These are phyloP conservation scores for Zaprionus ornatus DNA, from an alignment of 1,140 invertebrate species.

Conservation along the genomic window DNA sequence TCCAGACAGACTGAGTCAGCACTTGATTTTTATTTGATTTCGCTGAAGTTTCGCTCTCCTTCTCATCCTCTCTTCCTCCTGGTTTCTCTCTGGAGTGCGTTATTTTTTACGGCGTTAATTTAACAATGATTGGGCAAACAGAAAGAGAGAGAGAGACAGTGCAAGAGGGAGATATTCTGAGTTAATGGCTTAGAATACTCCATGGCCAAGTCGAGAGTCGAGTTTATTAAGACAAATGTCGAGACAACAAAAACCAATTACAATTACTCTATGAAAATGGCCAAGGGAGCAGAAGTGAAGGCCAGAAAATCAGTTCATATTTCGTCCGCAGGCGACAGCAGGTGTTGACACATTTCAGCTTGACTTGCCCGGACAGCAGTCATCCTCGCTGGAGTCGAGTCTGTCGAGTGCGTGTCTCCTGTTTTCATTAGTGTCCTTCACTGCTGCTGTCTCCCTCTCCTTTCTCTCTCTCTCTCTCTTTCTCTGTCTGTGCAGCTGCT, in stretches of 20 bases:
- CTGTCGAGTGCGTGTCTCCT: conserved; percentile 26
- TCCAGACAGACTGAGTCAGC: conserved; percentile 77
- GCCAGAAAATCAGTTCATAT: conserved; percentile 34
- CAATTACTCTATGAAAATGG: conserved; percentile 35
- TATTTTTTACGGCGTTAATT: conserved; percentile 78
- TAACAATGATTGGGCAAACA: conserved; percentile 68
- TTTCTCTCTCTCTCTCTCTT: background rate
- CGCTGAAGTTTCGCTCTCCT: conserved; percentile 51
- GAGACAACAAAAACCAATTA: conserved; percentile 45
- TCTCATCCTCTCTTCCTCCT: background rate
- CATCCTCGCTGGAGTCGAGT: background rate
- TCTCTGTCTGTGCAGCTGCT: conserved; percentile 6
- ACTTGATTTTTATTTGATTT: conserved; percentile 81
- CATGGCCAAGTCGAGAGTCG: conserved; percentile 8
- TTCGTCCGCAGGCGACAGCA: conserved; percentile 22
- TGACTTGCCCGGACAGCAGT: conserved; percentile 18
- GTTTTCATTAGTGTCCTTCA: conserved; percentile 33
- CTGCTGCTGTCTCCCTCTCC: background rate
- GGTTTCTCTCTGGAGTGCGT: conserved; percentile 46
- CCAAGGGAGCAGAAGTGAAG: background rate
- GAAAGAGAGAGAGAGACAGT: background rate
- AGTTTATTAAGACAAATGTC: conserved; percentile 62
- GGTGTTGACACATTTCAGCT: conserved; percentile 51
- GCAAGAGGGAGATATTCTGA: background rate
- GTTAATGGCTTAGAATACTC: conserved; percentile 24